A percentile compares a stretch with the other conserved stretches of the same genome.
Conservation (phyloP, 2,888 invertebrate genomes). For the Drosophila borealis region DNA sequence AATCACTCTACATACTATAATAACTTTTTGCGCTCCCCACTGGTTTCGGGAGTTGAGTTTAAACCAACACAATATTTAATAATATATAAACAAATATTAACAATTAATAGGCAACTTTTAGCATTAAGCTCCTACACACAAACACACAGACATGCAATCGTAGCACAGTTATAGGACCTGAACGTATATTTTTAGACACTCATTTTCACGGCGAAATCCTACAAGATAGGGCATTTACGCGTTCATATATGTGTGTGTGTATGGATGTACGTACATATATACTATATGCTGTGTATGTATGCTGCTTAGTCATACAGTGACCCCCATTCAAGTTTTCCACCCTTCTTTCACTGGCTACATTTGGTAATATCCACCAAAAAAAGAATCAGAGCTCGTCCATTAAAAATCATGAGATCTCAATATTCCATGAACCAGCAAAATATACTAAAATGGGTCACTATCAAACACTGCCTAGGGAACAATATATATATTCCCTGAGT, state of each 20-base stretch:
- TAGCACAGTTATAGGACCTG: slow-evolving; percentile 53
- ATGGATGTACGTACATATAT: slow-evolving; percentile 8
- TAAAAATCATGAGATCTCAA: slow-evolving; percentile 2
- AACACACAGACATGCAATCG: slow-evolving; percentile 29
- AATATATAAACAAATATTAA: slow-evolving; percentile 18
- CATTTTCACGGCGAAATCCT: slow-evolving; percentile 37
- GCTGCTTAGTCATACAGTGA: slow-evolving; percentile 6
- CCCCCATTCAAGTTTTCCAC: not conserved
- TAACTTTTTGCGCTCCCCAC: slow-evolving; percentile 33
- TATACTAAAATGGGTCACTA: slow-evolving; percentile 26
- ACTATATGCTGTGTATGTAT: slow-evolving; percentile 13
- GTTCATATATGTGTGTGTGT: slow-evolving; percentile 1
- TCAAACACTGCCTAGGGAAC: slow-evolving; percentile 43
- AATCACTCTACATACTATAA: slow-evolving; percentile 22
- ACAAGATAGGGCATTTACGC: slow-evolving; percentile 15
- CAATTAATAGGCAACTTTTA: slow-evolving; percentile 37
- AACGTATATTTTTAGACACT: slow-evolving; percentile 68
- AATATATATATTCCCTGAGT: slow-evolving; percentile 6
- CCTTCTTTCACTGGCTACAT: not conserved
- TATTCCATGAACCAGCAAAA: slow-evolving; percentile 5
- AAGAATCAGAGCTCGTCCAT: slow-evolving; percentile 47
- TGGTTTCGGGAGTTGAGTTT: slow-evolving; percentile 25
- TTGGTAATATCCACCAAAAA: slow-evolving; percentile 1
- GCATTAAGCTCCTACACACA: slow-evolving; percentile 32
- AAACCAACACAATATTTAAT: slow-evolving; percentile 25